Evolutionary conservation across 2,113 vertebrate genomes (phyloP), one percentile per base, ranked within the genome.

Genomic region (Proteles cristata): DNA sequence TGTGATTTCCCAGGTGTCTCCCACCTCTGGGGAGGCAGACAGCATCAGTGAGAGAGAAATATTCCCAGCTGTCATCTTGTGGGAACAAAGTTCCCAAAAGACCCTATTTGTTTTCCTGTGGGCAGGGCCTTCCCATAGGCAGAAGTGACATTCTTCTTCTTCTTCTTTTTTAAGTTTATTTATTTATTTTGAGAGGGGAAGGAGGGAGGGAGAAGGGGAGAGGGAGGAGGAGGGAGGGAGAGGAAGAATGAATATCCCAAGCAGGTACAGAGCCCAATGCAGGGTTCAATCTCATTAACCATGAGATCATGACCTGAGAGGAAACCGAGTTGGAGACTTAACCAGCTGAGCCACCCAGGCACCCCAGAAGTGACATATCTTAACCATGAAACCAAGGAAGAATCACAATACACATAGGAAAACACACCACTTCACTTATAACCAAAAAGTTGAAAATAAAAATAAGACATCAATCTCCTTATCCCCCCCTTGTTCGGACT

Each of bases 401-500:
- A 66, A 50, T 28, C 61, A 16, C 11, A 35, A 23, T 4, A 26
- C 0, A 0, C 43, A 10, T 5, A 71, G 39, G 11, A 43, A 65
- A 63, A 48, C 73, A 92, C 7, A 50, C 17, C 4, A 58, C 69
- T 82, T 93, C 63, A 11, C 45, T 58, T 63, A 61, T 65, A 48
- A 73, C 21, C 45, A 61, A 71, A 50, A 58, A 31, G 45, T 5
- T 39, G 68, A 87, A 35, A 80, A 61, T 39, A 71, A 53, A 88
- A 79, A 91, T 35, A 69, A 61, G 25, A 21, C 0, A 48, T 14
- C 45, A 63, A 11, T 66, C 77, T 5, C 26, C 14, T 8, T 4
- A 28, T 11, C 5, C 39, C 14, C 14, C 1, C 21, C 3, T 10
- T n/a, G 5, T 53, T 50, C 19, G 69, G 17, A 25, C 0, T n/a